phyloP scores from a whole-genome alignment of 53 echinoderm and acorn worm species.

The Hippasteria phrygiana region DNA sequence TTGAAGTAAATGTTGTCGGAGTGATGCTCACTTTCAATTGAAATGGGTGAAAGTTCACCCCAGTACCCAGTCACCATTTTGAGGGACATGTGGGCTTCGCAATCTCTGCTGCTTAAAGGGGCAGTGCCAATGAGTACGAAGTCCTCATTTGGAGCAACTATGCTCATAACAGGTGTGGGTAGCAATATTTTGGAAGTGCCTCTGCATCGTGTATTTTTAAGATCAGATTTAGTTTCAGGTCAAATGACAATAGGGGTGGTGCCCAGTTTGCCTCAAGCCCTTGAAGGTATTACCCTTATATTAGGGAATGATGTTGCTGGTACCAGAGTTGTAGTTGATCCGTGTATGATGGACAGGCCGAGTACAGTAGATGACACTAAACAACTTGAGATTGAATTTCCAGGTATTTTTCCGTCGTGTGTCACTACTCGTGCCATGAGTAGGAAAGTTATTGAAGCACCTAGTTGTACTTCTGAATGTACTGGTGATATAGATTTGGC shows the following conservation, averaged over 20 bases:
- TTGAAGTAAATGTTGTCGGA: too few species aligned
- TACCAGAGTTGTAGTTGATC: conserved; percentile 24
- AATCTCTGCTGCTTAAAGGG: conserved; percentile 58
- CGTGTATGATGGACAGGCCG: not conserved
- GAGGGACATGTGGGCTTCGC: conserved; percentile 70
- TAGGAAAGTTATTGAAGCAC: not conserved
- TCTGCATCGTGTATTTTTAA: conserved; percentile 45
- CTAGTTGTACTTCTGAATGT: not conserved
- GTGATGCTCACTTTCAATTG: too few species aligned
- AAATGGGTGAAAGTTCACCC: conserved; percentile 1
- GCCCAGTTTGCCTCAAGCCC: conserved; percentile 63
- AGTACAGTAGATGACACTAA: conserved; percentile 34
- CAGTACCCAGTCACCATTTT: conserved; percentile 23
- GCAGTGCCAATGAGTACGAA: conserved; percentile 48
- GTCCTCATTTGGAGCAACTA: conserved; percentile 54
- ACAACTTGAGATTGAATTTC: conserved; percentile 46
- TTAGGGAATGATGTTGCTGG: conserved; percentile 75
- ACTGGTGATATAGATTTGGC: conserved; percentile 3
- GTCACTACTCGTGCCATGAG: conserved; percentile 73
- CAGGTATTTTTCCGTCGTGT: conserved; percentile 72
- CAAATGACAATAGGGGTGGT: conserved; percentile 62
- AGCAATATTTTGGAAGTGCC: conserved; percentile 51
- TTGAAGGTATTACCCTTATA: conserved; percentile 64
- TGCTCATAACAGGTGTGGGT: conserved; percentile 64
- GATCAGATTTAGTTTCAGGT: conserved; percentile 47